Evolutionary conservation across 2,113 vertebrate genomes (phyloP), one percentile per base, ranked within the genome.

Genomic region (Empidonax alnorum): DNA sequence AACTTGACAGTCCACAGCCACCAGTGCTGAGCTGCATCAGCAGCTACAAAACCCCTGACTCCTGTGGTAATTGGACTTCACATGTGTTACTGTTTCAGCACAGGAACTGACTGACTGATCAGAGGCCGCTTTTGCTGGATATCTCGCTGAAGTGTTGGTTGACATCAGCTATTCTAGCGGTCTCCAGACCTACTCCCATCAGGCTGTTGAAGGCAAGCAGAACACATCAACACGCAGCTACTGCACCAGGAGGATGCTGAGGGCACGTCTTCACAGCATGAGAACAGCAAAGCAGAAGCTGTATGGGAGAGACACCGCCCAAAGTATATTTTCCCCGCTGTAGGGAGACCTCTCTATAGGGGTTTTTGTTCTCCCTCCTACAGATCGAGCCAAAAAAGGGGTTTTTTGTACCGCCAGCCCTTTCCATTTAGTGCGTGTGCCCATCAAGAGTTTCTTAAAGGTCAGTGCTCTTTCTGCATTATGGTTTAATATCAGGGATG

Each of bases 121-220:
- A 41, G 15, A 22, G 25, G 50, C 3, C 0, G 79, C n/a, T 92
- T 62, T 72, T 52, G 30, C 67, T 62, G 31, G 58, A 22, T 63
- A 7, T 59, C 56, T 58, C 10, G 31, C 9, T 78, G 35, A 49
- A 75, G 80, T 3, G 27, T 44, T 19, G 31, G 47, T 31, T 17
- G 9, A 41, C 2, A 4, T 31, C 33, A 73, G 67, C 68, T 47
- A 3, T 25, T 66, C 1, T 0, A 28, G 28, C 0, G 1, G 25
- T 27, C 49, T 83, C 69, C 69, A 77, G 42, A n/a, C 20, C 35
- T 41, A 28, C 41, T 46, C 35, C 47, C 53, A 41, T 33, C 65
- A 77, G 61, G 23, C 4, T 7, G 0, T 0, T 65, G 78, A 85
- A 63, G 68, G 85, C 89, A 81, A 80, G 14, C 69, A 86, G 67